phyloP scores from a whole-genome alignment of 2,797 vertebrate species.

The Parotocinclus haroldoi region DNA sequence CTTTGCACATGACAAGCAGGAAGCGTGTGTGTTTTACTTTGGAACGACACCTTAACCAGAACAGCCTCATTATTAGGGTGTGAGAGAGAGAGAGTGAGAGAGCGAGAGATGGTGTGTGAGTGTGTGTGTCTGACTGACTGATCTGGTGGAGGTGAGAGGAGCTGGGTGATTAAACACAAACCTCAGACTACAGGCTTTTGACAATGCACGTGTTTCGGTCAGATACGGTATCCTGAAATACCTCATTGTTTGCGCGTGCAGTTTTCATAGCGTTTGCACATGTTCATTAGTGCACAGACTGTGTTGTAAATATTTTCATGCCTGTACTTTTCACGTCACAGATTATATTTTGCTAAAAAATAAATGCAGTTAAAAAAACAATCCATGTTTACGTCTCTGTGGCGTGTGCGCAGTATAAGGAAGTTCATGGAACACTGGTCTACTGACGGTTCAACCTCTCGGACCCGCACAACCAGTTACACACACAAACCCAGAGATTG shows the following conservation, averaged over 20 bases:
- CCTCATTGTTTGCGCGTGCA: slow-evolving; percentile 8
- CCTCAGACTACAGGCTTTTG: too few relatives aligned
- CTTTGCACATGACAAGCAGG: slow-evolving; percentile 28
- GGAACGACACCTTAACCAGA: neutral
- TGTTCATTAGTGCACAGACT: slow-evolving; percentile 54
- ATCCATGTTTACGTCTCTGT: neutral
- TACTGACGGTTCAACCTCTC: slow-evolving; percentile 22
- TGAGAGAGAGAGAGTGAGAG: neutral
- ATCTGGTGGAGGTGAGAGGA: too few relatives aligned
- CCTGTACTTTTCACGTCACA: slow-evolving; percentile 53
- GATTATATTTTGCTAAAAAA: slow-evolving; percentile 71
- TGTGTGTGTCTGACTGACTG: neutral
- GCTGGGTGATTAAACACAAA: too few relatives aligned
- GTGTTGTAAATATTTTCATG: slow-evolving; percentile 64
- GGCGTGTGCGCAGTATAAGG: slow-evolving; percentile 4
- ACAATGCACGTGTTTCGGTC: too few relatives aligned
- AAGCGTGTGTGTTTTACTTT: neutral
- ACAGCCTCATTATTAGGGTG: neutral
- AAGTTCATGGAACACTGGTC: slow-evolving; percentile 2
- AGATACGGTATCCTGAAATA: neutral
- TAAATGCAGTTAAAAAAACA: slow-evolving; percentile 42
- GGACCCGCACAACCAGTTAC: slow-evolving; percentile 20
- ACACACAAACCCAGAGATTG: too few relatives aligned
- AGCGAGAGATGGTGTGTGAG: neutral
- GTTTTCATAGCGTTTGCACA: slow-evolving; percentile 4